Conservation (phyloP, 1,140 invertebrate genomes). For the Drosophila subpulchrella region DNA sequence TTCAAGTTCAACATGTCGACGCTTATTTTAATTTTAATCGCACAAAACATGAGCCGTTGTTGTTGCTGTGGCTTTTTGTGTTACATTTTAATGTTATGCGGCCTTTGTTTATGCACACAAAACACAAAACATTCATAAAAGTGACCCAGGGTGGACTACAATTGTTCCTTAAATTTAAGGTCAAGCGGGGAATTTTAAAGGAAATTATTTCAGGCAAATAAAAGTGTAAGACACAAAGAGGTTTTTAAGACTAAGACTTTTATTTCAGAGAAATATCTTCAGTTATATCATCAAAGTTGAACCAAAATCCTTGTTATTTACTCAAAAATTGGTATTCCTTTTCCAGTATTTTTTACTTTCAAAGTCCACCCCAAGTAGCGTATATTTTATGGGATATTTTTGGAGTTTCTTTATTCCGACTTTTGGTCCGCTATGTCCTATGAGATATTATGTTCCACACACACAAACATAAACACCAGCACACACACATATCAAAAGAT, state of each 20-base stretch:
- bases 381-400: slow-evolving; percentile 35
- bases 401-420: slow-evolving; percentile 42
- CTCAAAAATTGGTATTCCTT: too few relatives aligned
- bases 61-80: slow-evolving; percentile 39
- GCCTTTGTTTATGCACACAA: slow-evolving; percentile 42
- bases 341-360: background rate
- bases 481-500: slow-evolving; percentile 68
- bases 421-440: slow-evolving; percentile 36
- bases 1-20: slow-evolving; percentile 64
- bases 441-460: slow-evolving; percentile 28
- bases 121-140: slow-evolving; percentile 14
- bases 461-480: slow-evolving; percentile 16
- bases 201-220: background rate
- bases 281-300: too few relatives aligned
- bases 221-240: background rate
- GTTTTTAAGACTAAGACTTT: background rate
- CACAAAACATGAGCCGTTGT: slow-evolving; percentile 42
- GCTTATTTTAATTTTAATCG: slow-evolving; percentile 63
- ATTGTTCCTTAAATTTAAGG: slow-evolving; percentile 12
- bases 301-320: too few relatives aligned
- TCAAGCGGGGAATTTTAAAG: background rate
- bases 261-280: too few relatives aligned
- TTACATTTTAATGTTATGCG: slow-evolving; percentile 52
- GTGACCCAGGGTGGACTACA: slow-evolving; percentile 1
- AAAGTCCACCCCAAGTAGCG: slow-evolving; percentile 19